Base-by-base conservation (phyloP, 2,888 invertebrate species). In the Margaritifera margaritifera region DNA sequence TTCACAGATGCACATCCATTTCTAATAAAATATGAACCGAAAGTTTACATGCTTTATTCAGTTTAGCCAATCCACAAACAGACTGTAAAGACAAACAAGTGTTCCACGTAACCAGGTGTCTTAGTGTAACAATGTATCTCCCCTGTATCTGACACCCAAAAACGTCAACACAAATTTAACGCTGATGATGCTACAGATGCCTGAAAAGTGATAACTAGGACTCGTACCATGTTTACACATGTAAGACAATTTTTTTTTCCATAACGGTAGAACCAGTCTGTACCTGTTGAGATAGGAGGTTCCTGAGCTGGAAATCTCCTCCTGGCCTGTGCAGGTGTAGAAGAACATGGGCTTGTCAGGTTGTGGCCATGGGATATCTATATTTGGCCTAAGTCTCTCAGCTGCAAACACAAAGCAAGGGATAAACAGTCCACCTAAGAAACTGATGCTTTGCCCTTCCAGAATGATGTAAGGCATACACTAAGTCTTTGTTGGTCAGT, bases 281-380 rank as follows among this genome's bases (percentile, higher is more conserved):
- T 66, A 90, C 90, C 90, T 89, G 91, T 99, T 99, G 64, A 99
- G 91, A 87, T 99, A 99, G 0, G 99, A 99, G 0, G 99, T 99
- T 20, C 99, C 99, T 0, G 97, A 97, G 0, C 98, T 97, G 53
- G 98, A 98, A 68, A 99, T 99, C 90, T 99, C 99, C 89, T 99
- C 99, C 89, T 98, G 97, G 0, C 99, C 99, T 87, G 89, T 88
- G 0, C 98, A 98, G 0, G 98, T 97, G 88, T 99, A 96, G 91
- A 99, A 99, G 91, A 99, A 97, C 96, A 99, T 98, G 0, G 99
- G 99, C 68, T 97, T 94, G 85, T 99, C 98, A 0, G 94, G 93
- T 72, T 89, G 89, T 0, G 99, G 99, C 98, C 99, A 99, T 0
- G 98, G 98, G 88, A 99, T 99, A 86, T 99, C 98, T 72, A 98